Conservation (phyloP, 2,113 vertebrate genomes). For the Cyprinus carpio region DNA sequence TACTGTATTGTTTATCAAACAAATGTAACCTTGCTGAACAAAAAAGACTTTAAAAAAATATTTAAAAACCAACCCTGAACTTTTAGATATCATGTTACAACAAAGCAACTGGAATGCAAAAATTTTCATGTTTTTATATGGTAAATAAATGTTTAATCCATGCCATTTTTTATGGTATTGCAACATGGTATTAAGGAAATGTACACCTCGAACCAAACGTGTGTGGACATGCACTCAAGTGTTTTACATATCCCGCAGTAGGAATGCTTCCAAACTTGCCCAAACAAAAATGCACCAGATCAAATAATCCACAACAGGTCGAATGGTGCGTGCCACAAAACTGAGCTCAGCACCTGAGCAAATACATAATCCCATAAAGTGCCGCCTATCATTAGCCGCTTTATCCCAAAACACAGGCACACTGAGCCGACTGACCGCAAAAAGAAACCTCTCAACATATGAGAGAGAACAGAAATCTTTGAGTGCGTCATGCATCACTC, state of each 20-base stretch:
- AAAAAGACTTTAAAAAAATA: too few relatives aligned
- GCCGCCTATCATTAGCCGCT: neutral
- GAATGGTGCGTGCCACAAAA: neutral
- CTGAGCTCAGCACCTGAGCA: neutral
- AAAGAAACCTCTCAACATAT: neutral
- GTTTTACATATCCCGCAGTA: slow-evolving; percentile 1
- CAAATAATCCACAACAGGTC: slow-evolving; percentile 5
- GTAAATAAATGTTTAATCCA: neutral
- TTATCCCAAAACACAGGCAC: neutral
- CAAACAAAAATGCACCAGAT: slow-evolving; percentile 7
- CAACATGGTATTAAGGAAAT: slow-evolving; percentile 10
- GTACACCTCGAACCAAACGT: neutral
- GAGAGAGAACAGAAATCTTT: neutral
- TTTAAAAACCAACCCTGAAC: too few relatives aligned
- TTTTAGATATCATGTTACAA: too few relatives aligned
- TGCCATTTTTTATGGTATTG: neutral
- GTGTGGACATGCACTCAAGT: slow-evolving; percentile 25
- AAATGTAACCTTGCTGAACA: too few relatives aligned
- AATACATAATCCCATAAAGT: neutral
- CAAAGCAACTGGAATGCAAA: too few relatives aligned
- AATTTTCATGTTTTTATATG: neutral
- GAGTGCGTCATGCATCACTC: neutral
- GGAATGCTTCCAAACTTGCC: slow-evolving; percentile 7
- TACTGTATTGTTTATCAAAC: too few relatives aligned
- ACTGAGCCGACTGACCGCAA: neutral